A percentile compares a stretch with the other conserved stretches of the same genome.
phyloP scores from a whole-genome alignment of 2,888 invertebrate genomes.

The Encarsia formosa region DNA sequence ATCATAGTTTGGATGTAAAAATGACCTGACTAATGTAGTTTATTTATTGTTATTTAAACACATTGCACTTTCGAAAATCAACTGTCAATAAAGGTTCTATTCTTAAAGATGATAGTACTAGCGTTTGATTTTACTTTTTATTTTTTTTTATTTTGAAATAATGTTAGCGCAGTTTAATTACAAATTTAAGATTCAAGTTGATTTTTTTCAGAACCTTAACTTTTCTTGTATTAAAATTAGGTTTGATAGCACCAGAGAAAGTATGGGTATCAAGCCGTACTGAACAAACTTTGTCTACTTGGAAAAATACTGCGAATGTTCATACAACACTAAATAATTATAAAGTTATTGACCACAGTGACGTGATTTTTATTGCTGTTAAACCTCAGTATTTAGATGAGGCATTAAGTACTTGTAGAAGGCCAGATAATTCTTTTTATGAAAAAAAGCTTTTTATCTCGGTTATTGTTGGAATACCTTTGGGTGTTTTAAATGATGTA shows the following conservation, averaged over 20 bases:
- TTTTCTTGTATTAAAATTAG: constrained; percentile 46
- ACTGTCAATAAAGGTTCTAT: too few species aligned
- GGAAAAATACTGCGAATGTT: constrained; percentile 63
- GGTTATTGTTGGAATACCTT: constrained; percentile 73
- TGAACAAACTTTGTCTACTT: constrained; percentile 60
- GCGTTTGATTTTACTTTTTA: too few species aligned
- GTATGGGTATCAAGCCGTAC: constrained; percentile 73
- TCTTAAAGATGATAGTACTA: too few species aligned
- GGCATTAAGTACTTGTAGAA: constrained; percentile 41
- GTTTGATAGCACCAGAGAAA: constrained; percentile 59
- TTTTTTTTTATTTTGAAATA: too few species aligned
- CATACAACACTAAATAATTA: constrained; percentile 57
- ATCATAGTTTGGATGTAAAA: too few species aligned
- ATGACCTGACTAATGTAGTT: too few species aligned
- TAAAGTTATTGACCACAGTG: constrained; percentile 61
- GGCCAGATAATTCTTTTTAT: not conserved
- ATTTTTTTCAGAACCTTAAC: not conserved
- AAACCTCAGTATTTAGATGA: constrained; percentile 77
- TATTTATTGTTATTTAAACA: too few species aligned
- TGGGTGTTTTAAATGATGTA: constrained; percentile 63
- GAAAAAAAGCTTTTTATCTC: constrained; percentile 69
- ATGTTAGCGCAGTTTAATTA: too few species aligned
- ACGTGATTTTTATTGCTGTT: constrained; percentile 81
- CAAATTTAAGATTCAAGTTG: too few species aligned
- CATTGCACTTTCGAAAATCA: too few species aligned